Conservation (phyloP, 2,113 vertebrate genomes). For the Oceanites oceanicus region DNA sequence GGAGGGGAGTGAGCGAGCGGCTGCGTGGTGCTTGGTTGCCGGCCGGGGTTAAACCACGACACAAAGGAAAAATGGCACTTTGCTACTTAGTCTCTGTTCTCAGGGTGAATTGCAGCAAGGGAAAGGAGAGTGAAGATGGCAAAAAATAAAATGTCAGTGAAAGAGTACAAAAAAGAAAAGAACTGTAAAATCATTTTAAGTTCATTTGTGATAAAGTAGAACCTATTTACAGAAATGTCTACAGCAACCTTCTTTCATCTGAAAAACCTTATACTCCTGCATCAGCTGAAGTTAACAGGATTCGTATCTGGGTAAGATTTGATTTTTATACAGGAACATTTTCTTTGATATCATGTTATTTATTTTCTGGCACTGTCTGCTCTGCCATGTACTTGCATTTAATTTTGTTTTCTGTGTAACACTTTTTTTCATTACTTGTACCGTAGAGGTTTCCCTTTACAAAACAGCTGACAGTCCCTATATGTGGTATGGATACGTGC, state of each 20-base stretch:
- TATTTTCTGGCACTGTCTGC: constrained; percentile 1
- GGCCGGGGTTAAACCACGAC: too few relatives aligned
- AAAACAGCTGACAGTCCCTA: not conserved
- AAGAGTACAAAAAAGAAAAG: not conserved
- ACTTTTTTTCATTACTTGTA: not conserved
- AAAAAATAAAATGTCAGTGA: not conserved
- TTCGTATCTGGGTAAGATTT: not conserved
- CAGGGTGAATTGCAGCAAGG: not conserved
- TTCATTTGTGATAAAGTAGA: not conserved
- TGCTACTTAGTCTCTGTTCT: not conserved
- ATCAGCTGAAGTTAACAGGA: not conserved
- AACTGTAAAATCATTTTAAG: not conserved
- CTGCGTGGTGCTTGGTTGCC: too few relatives aligned
- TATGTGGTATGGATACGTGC: not conserved
- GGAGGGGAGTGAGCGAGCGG: too few relatives aligned
- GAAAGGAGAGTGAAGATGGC: not conserved
- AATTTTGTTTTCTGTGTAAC: not conserved
- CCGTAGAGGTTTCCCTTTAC: not conserved
- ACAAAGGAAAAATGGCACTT: not conserved
- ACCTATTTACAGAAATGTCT: not conserved
- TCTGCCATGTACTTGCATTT: not conserved
- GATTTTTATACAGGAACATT: not conserved
- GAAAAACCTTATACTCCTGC: not conserved
- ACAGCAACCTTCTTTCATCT: not conserved
- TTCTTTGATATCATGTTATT: not conserved